phyloP scores from a whole-genome alignment of 2,888 invertebrate species.

The Lasioglossum leucozonium region DNA sequence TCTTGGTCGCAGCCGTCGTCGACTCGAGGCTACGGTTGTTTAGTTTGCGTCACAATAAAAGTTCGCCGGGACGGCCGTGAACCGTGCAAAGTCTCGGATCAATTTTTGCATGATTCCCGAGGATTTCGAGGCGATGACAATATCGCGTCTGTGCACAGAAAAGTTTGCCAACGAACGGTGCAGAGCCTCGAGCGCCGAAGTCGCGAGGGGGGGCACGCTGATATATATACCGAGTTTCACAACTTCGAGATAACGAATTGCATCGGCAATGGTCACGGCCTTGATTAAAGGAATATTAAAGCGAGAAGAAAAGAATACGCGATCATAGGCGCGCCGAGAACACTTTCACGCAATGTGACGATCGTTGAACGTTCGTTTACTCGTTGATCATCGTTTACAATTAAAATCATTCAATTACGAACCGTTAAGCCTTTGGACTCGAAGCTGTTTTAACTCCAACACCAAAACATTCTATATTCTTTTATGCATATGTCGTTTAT shows the following conservation, averaged over 20 bases:
- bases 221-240: constrained; percentile 32
- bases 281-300: constrained; percentile 70
- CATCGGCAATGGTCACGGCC: constrained; percentile 62
- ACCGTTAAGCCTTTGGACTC: background rate
- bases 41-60: background rate
- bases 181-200: background rate
- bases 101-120: background rate
- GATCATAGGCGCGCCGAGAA: constrained; percentile 61
- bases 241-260: constrained; percentile 49
- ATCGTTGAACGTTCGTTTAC: constrained; percentile 62
- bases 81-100: background rate
- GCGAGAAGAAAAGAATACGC: constrained; percentile 66
- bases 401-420: background rate
- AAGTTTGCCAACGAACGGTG: background rate
- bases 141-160: background rate
- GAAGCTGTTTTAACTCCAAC: background rate
- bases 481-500: background rate
- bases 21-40: background rate
- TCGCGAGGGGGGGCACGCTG: background rate
- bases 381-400: constrained; percentile 58
- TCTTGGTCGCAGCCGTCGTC: background rate
- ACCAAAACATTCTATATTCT: background rate
- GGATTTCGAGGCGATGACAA: background rate
- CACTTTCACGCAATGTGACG: constrained; percentile 73
- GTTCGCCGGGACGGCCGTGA: background rate